Base-by-base conservation (phyloP, 2,797 vertebrate genomes). In the Graptemys geographica region DNA sequence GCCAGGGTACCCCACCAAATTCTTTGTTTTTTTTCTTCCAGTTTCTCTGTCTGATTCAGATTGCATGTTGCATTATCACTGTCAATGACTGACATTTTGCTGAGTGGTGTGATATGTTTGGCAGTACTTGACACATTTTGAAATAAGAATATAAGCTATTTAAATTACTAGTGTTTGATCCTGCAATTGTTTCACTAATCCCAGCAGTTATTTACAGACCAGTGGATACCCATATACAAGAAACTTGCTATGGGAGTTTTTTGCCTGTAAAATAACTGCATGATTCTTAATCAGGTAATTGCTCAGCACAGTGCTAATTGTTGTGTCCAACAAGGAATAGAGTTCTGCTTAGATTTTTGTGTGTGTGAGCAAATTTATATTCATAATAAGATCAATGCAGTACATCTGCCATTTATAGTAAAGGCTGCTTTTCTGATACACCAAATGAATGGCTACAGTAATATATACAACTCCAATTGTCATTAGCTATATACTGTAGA, bases 51-150 rank as follows among this genome's bases (percentile, higher is more conserved):
- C 49, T 7, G 41, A n/a, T 57, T 85, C 41, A 59, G 57, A 33
- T 51, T 51, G 81, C 44, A 72, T n/a, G 44, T 84, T 87, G 41
- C 33, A 9, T 57, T 81, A 81, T 37, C 55, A 55, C 72, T 81
- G 74, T 51, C 59, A 56, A 31, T 52, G 86, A 56, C 55, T n/a
- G 81, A 74, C 81, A 88, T 81, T 55, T 88, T 84, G n/a, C 86
- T 88, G 86, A 83, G 81, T 84, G 52, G 53, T 52, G 9, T 4
- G 52, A 80, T 83, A 52, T n/a, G 25, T 62, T 81, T 92, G 76
- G 44, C 76, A 52, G 81, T 33, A 78, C 59, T 74, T 80, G 52
- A 57, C 74, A 92, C 74, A 41, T 88, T 84, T 82, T 78, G 79
- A 53, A 62, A n/a, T 82, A 18, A 81, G n/a, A 56, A 47, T 52